A percentile compares a stretch with the other conserved stretches of the same genome.
Conservation (phyloP, 2,888 invertebrate genomes). For the Opisthograptis luteolata region DNA sequence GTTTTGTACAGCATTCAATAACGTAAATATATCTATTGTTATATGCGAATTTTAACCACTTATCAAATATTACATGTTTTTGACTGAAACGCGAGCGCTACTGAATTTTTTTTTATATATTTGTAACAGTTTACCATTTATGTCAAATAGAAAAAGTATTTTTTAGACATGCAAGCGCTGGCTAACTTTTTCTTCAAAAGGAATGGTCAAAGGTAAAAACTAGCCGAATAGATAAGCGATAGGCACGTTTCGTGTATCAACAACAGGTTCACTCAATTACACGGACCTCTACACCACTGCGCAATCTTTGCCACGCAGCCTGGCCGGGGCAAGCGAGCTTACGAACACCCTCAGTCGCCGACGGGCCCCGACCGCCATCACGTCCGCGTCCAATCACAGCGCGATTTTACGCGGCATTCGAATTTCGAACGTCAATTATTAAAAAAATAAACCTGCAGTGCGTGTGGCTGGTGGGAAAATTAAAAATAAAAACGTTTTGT, state of each 20-base stretch:
- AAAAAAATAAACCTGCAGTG: slow-evolving; percentile 32
- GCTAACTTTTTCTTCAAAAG: too few species aligned
- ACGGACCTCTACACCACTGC: slow-evolving; percentile 30
- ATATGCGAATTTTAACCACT: too few species aligned
- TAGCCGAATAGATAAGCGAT: background rate
- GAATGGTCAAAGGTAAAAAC: too few species aligned
- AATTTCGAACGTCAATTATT: slow-evolving; percentile 56
- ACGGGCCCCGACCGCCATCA: slow-evolving; percentile 52
- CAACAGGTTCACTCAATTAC: background rate
- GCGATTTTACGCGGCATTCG: slow-evolving; percentile 49
- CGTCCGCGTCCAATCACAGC: slow-evolving; percentile 29
- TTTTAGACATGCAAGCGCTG: too few species aligned
- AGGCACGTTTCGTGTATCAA: background rate
- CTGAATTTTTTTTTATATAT: too few species aligned
- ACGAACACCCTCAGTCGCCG: slow-evolving; percentile 72
- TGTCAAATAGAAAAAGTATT: too few species aligned
- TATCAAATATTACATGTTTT: too few species aligned
- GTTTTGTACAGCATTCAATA: too few species aligned
- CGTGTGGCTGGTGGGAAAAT: slow-evolving; percentile 33
- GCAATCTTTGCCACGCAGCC: slow-evolving; percentile 68
- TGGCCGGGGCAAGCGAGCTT: slow-evolving; percentile 77
- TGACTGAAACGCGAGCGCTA: too few species aligned
- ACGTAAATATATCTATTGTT: too few species aligned
- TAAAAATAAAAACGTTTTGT: slow-evolving; percentile 17
- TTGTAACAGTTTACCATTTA: too few species aligned